Evolutionary conservation across 2,888 invertebrate species (phyloP).

Genomic region (Ormyrus labotus): DNA sequence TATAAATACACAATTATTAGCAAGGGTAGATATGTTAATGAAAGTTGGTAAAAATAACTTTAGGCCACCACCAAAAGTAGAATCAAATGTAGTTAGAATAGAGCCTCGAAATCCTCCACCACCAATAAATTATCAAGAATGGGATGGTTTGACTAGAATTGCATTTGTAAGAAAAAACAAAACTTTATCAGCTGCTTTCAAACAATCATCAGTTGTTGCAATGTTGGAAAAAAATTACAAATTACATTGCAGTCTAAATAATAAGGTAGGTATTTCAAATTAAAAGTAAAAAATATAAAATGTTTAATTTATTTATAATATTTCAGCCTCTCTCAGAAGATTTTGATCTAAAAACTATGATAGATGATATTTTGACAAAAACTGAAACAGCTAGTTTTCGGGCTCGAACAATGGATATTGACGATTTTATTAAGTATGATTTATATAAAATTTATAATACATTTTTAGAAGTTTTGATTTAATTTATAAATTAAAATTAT

Average conservation of each 20-base stretch:
- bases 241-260: constrained; percentile 90
- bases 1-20: constrained; percentile 95
- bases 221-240: constrained; percentile 94
- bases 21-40: constrained; percentile 96
- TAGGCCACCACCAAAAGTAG: constrained; percentile 98
- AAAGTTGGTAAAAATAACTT: constrained; percentile 99
- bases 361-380: constrained; percentile 84
- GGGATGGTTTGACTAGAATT: constrained; percentile 98
- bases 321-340: constrained; percentile 85
- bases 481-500: constrained; percentile 47
- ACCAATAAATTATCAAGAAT: constrained; percentile 96
- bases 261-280: constrained; percentile 79
- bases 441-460: neutral
- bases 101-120: constrained; percentile 99
- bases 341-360: constrained; percentile 89
- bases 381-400: constrained; percentile 85
- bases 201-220: constrained; percentile 88
- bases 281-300: constrained; percentile 9
- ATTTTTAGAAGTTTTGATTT: neutral
- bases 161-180: constrained; percentile 98
- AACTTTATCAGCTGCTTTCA: constrained; percentile 93
- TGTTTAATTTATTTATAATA: constrained; percentile 50
- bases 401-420: constrained; percentile 95
- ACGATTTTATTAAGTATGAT: constrained; percentile 90
- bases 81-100: constrained; percentile 97